Percentiles rank a stretch among this genome's conserved stretches.
These are phyloP conservation scores for Perca flavescens DNA, from an alignment of 2,113 vertebrate species.

Conservation along the genomic window DNA sequence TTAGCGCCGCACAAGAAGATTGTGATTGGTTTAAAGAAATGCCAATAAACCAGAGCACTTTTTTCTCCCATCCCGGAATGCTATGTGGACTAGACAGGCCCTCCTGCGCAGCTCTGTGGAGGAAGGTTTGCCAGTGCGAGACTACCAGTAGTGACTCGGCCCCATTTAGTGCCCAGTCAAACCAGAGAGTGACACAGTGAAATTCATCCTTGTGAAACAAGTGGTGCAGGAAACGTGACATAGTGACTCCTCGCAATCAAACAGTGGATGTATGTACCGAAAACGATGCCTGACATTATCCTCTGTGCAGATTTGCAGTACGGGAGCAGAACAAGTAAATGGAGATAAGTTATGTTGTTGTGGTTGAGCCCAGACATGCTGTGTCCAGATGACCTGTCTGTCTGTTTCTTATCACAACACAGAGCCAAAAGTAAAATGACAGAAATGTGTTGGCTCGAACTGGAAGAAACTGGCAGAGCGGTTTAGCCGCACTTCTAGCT, in stretches of 20 bases:
- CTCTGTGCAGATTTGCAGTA: not conserved
- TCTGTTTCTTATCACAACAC: conserved; percentile 59
- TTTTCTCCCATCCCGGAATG: no score
- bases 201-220: not conserved
- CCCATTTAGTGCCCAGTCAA: not conserved
- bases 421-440: conserved; percentile 46
- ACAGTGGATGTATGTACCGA: not conserved
- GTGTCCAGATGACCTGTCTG: conserved; percentile 56
- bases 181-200: not conserved
- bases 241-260: not conserved
- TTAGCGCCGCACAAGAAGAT: no score
- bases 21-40: no score
- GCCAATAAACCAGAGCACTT: no score
- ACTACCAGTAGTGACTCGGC: no score
- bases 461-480: conserved; percentile 31
- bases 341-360: conserved; percentile 9
- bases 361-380: conserved; percentile 45
- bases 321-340: not conserved
- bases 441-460: conserved; percentile 21
- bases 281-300: not conserved
- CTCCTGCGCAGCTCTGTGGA: no score
- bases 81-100: no score
- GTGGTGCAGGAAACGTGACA: not conserved
- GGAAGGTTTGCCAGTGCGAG: no score
- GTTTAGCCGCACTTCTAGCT: conserved; percentile 10